These are phyloP conservation scores for Neodon shergylaensis DNA, from an alignment of 2,113 vertebrate species.

Conservation along the genomic window DNA sequence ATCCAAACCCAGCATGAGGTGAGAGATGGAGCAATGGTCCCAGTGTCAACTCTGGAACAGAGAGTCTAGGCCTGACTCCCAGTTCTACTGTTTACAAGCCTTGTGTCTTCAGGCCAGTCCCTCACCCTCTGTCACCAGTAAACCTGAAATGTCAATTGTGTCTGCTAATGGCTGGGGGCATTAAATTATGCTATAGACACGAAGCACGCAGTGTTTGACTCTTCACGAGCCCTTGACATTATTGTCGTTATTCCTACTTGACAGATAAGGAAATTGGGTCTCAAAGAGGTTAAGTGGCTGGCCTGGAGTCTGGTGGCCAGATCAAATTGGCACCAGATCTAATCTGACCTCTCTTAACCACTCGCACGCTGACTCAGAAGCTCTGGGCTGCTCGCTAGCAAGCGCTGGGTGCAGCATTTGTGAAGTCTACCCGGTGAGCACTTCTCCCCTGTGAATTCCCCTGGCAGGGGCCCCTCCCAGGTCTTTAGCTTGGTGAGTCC, in stretches of 20 bases:
- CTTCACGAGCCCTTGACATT: background rate
- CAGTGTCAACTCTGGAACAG: background rate
- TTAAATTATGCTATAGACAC: background rate
- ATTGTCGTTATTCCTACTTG: slow-evolving; percentile 23
- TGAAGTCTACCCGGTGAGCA: background rate
- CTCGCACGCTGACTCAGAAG: background rate
- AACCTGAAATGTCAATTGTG: background rate
- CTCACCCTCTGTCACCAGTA: background rate
- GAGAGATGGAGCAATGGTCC: background rate
- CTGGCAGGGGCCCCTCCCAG: background rate
- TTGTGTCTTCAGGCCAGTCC: slow-evolving; percentile 13
- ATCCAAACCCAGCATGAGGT: background rate
- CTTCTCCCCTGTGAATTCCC: background rate
- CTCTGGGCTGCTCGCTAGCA: background rate
- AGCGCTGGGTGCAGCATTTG: no score
- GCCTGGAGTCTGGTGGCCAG: background rate
- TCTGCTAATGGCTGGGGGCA: background rate
- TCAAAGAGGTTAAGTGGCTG: slow-evolving; percentile 57
- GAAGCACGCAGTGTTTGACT: background rate
- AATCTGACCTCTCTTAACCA: slow-evolving; percentile 42
- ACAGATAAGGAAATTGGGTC: slow-evolving; percentile 54
- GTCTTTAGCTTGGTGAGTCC: background rate
- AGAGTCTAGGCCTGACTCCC: background rate
- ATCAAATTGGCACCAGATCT: slow-evolving; percentile 19
- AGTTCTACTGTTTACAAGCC: background rate